These are phyloP conservation scores for Phoebastria nigripes DNA, from an alignment of 2,797 vertebrate species.

Conservation along the genomic window DNA sequence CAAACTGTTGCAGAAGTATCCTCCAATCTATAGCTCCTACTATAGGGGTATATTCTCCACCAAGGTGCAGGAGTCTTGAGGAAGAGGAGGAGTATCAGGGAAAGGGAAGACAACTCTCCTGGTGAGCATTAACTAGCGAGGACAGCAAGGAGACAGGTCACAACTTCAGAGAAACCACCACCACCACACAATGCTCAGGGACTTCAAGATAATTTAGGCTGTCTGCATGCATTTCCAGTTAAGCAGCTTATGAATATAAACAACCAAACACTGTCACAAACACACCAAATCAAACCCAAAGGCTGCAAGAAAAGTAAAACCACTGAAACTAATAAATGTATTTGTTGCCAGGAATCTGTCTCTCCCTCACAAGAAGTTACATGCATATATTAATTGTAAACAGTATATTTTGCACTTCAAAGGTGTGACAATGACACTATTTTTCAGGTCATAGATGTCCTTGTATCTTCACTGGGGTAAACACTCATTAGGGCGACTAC, in stretches of 20 bases:
- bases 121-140: background rate
- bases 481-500: background rate
- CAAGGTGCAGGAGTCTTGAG: background rate
- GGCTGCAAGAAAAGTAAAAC: background rate
- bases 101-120: background rate
- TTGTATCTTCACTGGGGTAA: background rate
- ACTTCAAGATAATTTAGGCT: background rate
- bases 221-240: background rate
- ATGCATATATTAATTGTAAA: background rate
- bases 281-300: background rate
- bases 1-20: background rate
- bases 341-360: background rate
- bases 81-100: background rate
- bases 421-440: background rate
- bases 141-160: background rate
- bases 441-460: background rate
- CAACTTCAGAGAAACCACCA: background rate
- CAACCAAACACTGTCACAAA: background rate
- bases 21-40: background rate
- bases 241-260: background rate
- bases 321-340: background rate
- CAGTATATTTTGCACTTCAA: background rate
- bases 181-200: background rate
- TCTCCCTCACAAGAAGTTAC: background rate
- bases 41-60: fast-evolving